These are phyloP conservation scores for Ammospiza caudacuta DNA, from an alignment of 2,113 vertebrate genomes.

Conservation along the genomic window DNA sequence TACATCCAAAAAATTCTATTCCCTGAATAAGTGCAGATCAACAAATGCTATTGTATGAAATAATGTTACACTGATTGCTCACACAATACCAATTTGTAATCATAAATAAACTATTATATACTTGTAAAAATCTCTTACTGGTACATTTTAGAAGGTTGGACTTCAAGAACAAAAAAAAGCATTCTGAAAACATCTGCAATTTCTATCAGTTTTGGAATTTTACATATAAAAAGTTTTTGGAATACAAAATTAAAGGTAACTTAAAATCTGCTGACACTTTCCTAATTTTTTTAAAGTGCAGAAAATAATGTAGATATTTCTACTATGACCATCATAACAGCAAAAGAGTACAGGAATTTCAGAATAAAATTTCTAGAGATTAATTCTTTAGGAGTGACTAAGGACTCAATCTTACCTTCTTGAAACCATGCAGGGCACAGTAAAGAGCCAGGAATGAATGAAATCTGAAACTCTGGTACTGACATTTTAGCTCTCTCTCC, in stretches of 20 bases:
- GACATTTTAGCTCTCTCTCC: not conserved
- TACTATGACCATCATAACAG: not conserved
- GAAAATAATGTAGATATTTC: not conserved
- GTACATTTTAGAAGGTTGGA: not conserved
- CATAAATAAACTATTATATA: not conserved
- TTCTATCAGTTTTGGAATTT: not conserved
- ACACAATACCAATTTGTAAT: not conserved
- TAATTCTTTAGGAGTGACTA: not conserved
- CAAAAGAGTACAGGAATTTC: not conserved
- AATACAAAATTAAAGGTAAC: not conserved
- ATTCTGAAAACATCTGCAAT: not conserved
- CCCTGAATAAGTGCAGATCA: not conserved
- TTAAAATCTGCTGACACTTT: not conserved
- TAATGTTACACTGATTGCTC: not conserved
- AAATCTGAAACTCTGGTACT: not conserved
- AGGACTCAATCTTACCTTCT: not conserved
- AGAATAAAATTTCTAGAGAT: not conserved
- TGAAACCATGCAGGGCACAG: not conserved
- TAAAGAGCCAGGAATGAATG: not conserved
- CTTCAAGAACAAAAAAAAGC: not conserved
- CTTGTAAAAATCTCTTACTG: not conserved
- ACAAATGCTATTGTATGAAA: not conserved
- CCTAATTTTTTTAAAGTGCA: not conserved
- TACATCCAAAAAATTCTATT: not conserved
- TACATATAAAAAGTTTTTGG: not conserved